These are phyloP conservation scores for Hydrolagus affinis DNA, from an alignment of 2,113 vertebrate genomes.

Conservation along the genomic window DNA sequence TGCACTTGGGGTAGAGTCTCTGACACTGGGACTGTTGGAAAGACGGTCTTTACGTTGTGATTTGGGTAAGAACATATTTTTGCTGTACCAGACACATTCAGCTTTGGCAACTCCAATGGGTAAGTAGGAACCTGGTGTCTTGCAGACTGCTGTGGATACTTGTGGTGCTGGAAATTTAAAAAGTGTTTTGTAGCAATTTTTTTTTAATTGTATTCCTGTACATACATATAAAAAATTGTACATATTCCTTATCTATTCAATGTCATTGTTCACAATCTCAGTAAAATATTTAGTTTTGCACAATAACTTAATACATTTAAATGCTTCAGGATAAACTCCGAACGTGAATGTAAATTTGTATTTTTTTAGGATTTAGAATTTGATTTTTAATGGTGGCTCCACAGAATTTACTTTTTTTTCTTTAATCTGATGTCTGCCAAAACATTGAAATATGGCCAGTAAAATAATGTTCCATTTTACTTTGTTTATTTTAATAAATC, in stretches of 20 bases:
- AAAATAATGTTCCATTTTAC: too few species aligned
- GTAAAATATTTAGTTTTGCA: not conserved
- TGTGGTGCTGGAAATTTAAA: slow-evolving; percentile 43
- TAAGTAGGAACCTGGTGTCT: slow-evolving; percentile 39
- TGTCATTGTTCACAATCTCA: not conserved
- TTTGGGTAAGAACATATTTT: slow-evolving; percentile 47
- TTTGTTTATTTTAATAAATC: too few species aligned
- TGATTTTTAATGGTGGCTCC: too few species aligned
- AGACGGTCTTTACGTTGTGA: slow-evolving; percentile 43
- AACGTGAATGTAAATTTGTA: not conserved
- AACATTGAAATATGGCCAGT: not conserved
- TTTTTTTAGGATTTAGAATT: too few species aligned
- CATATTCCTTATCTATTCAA: not conserved
- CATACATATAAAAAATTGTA: not conserved
- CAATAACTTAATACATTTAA: not conserved
- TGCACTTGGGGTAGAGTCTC: slow-evolving; percentile 48
- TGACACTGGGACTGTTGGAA: slow-evolving; percentile 33
- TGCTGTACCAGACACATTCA: slow-evolving; percentile 47
- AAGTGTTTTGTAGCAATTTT: too few species aligned
- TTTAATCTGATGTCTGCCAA: not conserved
- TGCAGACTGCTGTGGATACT: slow-evolving; percentile 44
- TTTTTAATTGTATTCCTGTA: too few species aligned
- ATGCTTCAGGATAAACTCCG: not conserved
- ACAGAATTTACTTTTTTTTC: not conserved
- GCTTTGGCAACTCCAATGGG: slow-evolving; percentile 53